Conservation (phyloP, 2,888 invertebrate species). For the Lasius platythorax region DNA sequence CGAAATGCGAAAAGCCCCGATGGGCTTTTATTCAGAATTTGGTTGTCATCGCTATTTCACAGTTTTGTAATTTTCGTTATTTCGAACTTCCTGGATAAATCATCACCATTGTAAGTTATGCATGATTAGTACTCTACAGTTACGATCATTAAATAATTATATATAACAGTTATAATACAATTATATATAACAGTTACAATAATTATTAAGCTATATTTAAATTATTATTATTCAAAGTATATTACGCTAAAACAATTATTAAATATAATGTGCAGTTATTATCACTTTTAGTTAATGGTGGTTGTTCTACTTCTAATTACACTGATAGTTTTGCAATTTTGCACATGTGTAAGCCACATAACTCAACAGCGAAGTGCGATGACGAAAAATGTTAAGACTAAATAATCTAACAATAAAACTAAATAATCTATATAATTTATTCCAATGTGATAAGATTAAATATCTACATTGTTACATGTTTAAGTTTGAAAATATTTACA, state of each 20-base stretch:
- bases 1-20: neutral
- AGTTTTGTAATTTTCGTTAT: slow-evolving; percentile 6
- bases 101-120: slow-evolving; percentile 28
- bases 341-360: neutral
- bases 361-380: slow-evolving; percentile 15
- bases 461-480: slow-evolving; percentile 33
- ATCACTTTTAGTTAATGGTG: slow-evolving; percentile 8
- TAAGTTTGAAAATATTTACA: slow-evolving; percentile 28
- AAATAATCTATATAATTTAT: neutral
- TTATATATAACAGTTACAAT: neutral
- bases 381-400: slow-evolving; percentile 1
- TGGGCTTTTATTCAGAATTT: neutral
- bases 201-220: neutral
- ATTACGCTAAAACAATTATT: neutral
- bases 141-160: slow-evolving; percentile 16
- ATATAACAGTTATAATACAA: neutral
- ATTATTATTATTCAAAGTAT: neutral
- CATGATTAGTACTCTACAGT: slow-evolving; percentile 1
- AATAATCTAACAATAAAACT: slow-evolving; percentile 9
- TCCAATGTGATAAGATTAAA: slow-evolving; percentile 6
- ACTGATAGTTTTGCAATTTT: neutral
- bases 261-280: slow-evolving; percentile 13
- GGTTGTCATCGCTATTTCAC: slow-evolving; percentile 6
- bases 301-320: neutral
- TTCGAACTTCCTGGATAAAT: slow-evolving; percentile 3